These are phyloP conservation scores for Meriones unguiculatus DNA, from an alignment of 2,113 vertebrate species.

Conservation along the genomic window DNA sequence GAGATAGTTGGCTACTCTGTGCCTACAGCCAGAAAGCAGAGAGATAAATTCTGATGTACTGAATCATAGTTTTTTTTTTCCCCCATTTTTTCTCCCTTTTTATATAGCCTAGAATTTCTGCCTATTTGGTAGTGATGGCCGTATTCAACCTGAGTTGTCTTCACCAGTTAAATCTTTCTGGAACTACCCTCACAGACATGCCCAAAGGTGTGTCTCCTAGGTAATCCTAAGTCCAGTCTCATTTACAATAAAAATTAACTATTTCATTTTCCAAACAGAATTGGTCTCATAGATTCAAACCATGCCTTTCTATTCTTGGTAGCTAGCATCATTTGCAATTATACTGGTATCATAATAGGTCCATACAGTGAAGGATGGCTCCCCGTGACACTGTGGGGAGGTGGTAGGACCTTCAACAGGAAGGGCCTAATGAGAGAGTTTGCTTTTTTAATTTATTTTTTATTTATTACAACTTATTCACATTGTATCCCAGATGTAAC, in stretches of 20 bases:
- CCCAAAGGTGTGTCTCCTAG: background rate
- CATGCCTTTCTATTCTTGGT: background rate
- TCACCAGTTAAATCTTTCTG: background rate
- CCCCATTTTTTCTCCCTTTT: background rate
- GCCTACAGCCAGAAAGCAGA: background rate
- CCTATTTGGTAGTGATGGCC: background rate
- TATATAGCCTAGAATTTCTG: background rate
- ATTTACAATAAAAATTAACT: background rate
- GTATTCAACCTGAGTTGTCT: background rate
- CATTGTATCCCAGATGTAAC: too few relatives aligned
- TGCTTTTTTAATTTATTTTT: background rate
- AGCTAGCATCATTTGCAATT: background rate
- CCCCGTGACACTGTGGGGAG: background rate
- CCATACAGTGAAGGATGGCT: too few relatives aligned
- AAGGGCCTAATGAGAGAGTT: background rate
- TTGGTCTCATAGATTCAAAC: background rate
- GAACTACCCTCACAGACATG: background rate
- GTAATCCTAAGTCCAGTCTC: background rate
- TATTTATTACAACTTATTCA: too few relatives aligned
- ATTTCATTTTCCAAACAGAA: background rate
- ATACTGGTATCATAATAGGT: background rate
- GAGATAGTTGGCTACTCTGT: too few relatives aligned
- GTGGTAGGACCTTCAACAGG: background rate
- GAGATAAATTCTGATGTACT: background rate
- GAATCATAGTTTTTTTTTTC: background rate